phyloP scores from a whole-genome alignment of 2,888 invertebrate genomes.

The Abrostola triplasia region DNA sequence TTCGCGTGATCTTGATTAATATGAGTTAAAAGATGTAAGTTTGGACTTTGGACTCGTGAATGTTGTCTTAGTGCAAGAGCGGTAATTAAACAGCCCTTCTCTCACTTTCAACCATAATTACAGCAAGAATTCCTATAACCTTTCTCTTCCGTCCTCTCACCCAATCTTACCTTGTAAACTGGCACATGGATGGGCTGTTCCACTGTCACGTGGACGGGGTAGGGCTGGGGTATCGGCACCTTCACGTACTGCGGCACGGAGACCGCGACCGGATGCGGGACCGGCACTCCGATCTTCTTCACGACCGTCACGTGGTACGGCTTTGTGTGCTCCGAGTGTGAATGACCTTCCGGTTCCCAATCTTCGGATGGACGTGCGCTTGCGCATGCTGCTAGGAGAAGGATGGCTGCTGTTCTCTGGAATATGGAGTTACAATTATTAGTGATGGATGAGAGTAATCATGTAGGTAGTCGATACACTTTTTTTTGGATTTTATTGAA shows the following conservation, averaged over 20 bases:
- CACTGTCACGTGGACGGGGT: conserved; percentile 91
- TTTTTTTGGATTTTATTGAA: too few species aligned
- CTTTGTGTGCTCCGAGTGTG: conserved; percentile 91
- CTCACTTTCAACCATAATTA: too few species aligned
- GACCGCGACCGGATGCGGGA: conserved; percentile 92
- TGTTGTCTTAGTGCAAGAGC: too few species aligned
- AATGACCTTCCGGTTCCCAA: conserved; percentile 88
- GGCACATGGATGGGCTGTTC: conserved; percentile 92
- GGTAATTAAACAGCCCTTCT: too few species aligned
- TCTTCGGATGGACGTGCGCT: conserved; percentile 79
- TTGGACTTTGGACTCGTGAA: too few species aligned
- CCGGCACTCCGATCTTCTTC: conserved; percentile 92
- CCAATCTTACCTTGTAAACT: conserved; percentile 89
- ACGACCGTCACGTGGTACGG: conserved; percentile 91
- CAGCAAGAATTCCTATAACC: too few species aligned
- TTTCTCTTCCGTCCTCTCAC: not conserved
- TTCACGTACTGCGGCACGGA: conserved; percentile 91
- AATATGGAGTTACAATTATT: conserved; percentile 27
- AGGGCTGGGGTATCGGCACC: conserved; percentile 92
- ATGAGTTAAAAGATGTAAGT: too few species aligned
- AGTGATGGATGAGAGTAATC: not conserved
- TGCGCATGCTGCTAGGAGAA: conserved; percentile 72
- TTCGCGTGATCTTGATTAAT: too few species aligned
- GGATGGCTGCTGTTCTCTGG: conserved; percentile 81
- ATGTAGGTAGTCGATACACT: too few species aligned